Percentiles rank a stretch among this genome's conserved stretches.
phyloP scores from a whole-genome alignment of 2,113 vertebrate species.

The Noturus placidus region DNA sequence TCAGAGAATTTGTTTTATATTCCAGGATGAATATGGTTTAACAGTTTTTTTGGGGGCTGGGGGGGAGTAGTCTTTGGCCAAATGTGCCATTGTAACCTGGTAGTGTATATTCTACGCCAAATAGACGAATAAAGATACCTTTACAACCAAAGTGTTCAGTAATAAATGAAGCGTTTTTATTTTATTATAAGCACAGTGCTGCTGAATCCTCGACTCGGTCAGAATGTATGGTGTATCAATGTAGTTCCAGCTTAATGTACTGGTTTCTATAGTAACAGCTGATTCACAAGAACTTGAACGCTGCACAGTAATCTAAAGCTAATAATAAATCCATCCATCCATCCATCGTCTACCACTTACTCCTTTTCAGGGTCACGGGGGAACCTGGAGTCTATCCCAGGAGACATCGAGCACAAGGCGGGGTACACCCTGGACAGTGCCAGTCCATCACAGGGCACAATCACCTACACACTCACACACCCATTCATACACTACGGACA shows the following conservation, averaged over 20 bases:
- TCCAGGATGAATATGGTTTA: constrained; percentile 16
- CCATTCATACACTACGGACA: no score
- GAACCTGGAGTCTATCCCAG: no score
- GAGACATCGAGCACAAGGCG: no score
- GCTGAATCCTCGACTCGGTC: neutral
- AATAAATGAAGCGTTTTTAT: neutral
- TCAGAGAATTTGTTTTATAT: constrained; percentile 44
- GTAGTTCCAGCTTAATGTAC: no score
- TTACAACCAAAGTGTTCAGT: constrained; percentile 16
- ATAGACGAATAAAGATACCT: constrained; percentile 36
- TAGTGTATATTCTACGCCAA: constrained; percentile 32
- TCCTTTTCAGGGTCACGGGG: no score
- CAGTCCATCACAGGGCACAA: no score
- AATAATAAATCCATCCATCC: neutral
- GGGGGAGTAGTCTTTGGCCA: constrained; percentile 34
- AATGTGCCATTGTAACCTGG: constrained; percentile 23
- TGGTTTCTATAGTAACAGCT: neutral
- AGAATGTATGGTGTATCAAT: neutral
- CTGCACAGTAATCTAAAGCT: no score
- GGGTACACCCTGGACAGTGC: no score
- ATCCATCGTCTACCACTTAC: no score
- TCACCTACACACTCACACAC: no score
- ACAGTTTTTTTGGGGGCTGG: no score
- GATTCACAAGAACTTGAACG: neutral
- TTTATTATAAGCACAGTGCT: neutral